A percentile compares a stretch with the other conserved stretches of the same genome.
Evolutionary conservation across 2,113 vertebrate genomes (phyloP).

Genomic region (Cyphomyrus discorhynchus): DNA sequence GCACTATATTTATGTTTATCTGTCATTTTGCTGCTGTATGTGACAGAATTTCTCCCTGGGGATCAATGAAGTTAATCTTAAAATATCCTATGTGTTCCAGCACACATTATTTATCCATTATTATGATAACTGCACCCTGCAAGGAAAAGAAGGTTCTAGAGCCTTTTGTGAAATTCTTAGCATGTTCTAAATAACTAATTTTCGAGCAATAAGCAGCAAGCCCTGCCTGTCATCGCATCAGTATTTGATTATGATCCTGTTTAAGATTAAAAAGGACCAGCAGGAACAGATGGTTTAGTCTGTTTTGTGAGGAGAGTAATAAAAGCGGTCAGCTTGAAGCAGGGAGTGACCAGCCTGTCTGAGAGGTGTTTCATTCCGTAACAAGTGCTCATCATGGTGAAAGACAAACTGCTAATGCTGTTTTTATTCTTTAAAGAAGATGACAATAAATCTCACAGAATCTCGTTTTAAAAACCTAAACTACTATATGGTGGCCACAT

Average conservation of each 20-base stretch:
- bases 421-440: neutral
- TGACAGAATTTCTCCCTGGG: neutral
- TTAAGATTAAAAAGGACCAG: neutral
- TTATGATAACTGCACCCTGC: neutral
- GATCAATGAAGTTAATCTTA: neutral
- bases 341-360: neutral
- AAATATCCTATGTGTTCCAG: neutral
- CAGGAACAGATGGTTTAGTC: neutral
- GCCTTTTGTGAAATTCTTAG: neutral
- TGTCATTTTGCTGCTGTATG: neutral
- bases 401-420: neutral
- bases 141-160: neutral
- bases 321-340: neutral
- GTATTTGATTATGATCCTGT: neutral
- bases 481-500: neutral
- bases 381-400: neutral
- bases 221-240: neutral
- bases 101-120: neutral
- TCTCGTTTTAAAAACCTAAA: neutral
- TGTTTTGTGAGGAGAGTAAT: neutral
- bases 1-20: neutral
- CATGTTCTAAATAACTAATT: neutral
- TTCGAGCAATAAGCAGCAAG: neutral
- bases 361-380: neutral
- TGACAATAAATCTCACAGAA: neutral